Conservation (phyloP, 2,888 invertebrate species). For the Phlogophora meticulosa region DNA sequence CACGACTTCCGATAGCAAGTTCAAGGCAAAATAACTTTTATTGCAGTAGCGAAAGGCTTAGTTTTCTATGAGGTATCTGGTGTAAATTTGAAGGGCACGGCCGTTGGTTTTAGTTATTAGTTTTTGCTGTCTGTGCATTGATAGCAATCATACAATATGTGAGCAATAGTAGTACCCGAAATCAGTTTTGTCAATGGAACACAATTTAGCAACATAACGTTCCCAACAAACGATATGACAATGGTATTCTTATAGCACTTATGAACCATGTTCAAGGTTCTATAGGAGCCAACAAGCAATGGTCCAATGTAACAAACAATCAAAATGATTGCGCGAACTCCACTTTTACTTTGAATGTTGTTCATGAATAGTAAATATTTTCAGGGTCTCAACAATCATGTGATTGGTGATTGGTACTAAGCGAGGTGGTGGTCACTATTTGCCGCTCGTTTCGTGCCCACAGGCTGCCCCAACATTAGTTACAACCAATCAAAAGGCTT, state of each 20-base stretch:
- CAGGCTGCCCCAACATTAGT: too few relatives aligned
- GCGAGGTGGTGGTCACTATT: too few relatives aligned
- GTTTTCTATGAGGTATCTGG: slow-evolving; percentile 13
- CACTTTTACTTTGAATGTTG: background rate
- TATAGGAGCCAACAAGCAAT: slow-evolving; percentile 4
- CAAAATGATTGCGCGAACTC: slow-evolving; percentile 26
- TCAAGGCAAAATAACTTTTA: slow-evolving; percentile 41
- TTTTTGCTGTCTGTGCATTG: slow-evolving; percentile 35
- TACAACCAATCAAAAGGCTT: too few relatives aligned
- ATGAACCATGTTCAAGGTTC: background rate
- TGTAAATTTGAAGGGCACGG: slow-evolving; percentile 38
- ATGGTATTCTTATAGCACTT: background rate
- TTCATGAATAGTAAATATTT: background rate
- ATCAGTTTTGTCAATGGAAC: background rate
- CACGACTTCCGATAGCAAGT: slow-evolving; percentile 30
- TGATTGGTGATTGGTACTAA: background rate
- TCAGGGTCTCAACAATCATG: background rate
- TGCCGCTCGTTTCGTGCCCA: too few relatives aligned
- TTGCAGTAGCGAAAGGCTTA: slow-evolving; percentile 4
- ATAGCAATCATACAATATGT: slow-evolving; percentile 25
- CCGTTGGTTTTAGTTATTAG: slow-evolving; percentile 28
- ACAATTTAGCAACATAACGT: slow-evolving; percentile 17
- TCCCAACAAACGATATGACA: background rate
- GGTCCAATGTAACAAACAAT: slow-evolving; percentile 22
- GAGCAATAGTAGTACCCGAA: slow-evolving; percentile 3